Evolutionary conservation across 2,888 invertebrate species (phyloP).

Genomic region (Diploptera punctata): DNA sequence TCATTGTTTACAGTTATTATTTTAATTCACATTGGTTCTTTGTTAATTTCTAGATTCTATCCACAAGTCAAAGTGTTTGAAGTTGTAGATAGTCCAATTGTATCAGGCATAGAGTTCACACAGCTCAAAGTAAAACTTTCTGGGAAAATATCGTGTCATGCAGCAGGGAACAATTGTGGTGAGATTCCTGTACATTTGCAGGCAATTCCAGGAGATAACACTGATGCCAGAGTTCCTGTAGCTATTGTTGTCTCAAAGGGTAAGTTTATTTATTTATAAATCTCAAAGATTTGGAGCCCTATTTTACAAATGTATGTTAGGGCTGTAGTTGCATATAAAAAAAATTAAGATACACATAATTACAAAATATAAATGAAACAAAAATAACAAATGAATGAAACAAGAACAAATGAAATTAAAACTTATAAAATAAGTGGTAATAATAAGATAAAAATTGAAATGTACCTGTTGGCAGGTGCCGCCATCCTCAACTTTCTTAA

Average conservation of each 20-base stretch:
- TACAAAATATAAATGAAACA: too few species aligned
- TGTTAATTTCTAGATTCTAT: slow-evolving; percentile 68
- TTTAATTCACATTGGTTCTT: too few species aligned
- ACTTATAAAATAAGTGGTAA: too few species aligned
- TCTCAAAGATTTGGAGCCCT: too few species aligned
- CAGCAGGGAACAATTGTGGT: slow-evolving; percentile 15
- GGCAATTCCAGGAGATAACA: neutral
- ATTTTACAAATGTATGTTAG: too few species aligned
- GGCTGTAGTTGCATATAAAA: too few species aligned
- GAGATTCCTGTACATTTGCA: slow-evolving; percentile 23
- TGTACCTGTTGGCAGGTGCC: too few species aligned
- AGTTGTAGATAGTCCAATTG: slow-evolving; percentile 65
- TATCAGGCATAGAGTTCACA: slow-evolving; percentile 77
- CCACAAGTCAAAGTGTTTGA: slow-evolving; percentile 74
- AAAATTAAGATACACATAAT: too few species aligned
- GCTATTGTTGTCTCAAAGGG: slow-evolving; percentile 5
- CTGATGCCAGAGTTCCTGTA: neutral
- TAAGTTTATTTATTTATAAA: neutral
- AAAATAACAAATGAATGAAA: too few species aligned
- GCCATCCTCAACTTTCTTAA: too few species aligned
- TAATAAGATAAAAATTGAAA: too few species aligned
- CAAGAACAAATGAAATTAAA: too few species aligned
- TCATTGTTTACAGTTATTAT: neutral
- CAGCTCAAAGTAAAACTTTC: slow-evolving; percentile 84
- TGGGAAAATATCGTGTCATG: slow-evolving; percentile 74